Conservation (phyloP, 2,797 vertebrate species). For the Syncerus caffer region DNA sequence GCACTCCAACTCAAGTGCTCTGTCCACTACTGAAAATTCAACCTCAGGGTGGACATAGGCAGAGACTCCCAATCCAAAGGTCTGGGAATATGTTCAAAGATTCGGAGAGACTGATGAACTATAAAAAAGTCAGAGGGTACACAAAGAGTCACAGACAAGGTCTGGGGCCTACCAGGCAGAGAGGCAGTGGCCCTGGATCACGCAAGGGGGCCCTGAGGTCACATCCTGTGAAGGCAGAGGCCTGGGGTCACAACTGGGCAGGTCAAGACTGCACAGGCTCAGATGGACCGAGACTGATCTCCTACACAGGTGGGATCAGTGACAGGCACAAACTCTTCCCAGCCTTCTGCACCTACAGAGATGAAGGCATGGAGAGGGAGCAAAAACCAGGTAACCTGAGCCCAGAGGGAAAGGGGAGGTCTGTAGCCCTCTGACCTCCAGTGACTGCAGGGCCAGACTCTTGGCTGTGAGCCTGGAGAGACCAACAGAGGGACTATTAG, state of each 20-base stretch:
- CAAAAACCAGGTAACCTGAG: slow-evolving; percentile 18
- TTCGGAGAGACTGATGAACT: not conserved
- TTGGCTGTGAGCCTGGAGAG: slow-evolving; percentile 64
- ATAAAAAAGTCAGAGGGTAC: not conserved
- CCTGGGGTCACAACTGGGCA: not conserved
- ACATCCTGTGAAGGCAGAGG: not conserved
- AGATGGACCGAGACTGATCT: not conserved
- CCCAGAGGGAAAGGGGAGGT: slow-evolving; percentile 37
- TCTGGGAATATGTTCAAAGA: not conserved
- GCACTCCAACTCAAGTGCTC: not conserved
- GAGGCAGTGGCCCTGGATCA: not conserved
- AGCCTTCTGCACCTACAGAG: not conserved
- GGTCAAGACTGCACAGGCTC: not conserved
- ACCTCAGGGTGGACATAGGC: not conserved
- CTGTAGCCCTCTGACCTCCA: slow-evolving; percentile 64
- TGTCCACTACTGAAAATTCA: not conserved
- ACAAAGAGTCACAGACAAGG: not conserved
- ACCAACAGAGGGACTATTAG: slow-evolving; percentile 66
- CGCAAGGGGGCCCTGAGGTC: not conserved
- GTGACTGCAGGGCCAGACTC: slow-evolving; percentile 53
- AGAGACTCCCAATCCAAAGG: not conserved
- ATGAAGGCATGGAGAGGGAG: not conserved
- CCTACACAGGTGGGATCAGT: not conserved
- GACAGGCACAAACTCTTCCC: not conserved
- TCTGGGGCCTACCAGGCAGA: not conserved